phyloP scores from a whole-genome alignment of 2,888 invertebrate species.

The Eupithecia pulchellata region DNA sequence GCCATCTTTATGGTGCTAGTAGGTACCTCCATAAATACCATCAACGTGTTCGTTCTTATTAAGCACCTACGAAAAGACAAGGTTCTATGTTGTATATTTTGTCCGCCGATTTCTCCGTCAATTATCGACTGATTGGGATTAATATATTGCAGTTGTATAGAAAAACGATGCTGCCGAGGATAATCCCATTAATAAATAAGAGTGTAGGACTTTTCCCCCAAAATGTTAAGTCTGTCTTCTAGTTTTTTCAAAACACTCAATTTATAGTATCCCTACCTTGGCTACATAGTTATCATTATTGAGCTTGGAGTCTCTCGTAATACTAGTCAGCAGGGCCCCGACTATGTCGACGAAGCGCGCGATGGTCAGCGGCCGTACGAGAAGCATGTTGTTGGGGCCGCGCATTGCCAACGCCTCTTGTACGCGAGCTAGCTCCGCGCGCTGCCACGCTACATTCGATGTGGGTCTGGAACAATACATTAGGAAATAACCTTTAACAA shows the following conservation, averaged over 20 bases:
- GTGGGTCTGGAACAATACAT: constrained; percentile 55
- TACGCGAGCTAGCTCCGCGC: constrained; percentile 58
- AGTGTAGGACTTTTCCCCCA: too few species aligned
- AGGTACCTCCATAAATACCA: too few species aligned
- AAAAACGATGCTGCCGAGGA: too few species aligned
- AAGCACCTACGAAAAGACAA: too few species aligned
- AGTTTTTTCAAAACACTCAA: background rate
- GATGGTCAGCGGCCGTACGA: constrained; percentile 78
- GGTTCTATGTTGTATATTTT: too few species aligned
- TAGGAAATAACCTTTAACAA: background rate
- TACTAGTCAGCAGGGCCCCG: constrained; percentile 58
- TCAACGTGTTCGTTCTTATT: too few species aligned
- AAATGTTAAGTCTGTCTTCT: too few species aligned
- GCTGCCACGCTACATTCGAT: constrained; percentile 71
- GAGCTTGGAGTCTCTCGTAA: constrained; percentile 61
- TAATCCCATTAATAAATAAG: too few species aligned
- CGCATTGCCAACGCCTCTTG: constrained; percentile 53
- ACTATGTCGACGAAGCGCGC: constrained; percentile 75
- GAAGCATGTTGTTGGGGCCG: constrained; percentile 48
- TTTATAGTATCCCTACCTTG: constrained; percentile 60
- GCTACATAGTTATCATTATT: constrained; percentile 76
- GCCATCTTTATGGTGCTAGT: too few species aligned
- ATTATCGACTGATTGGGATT: too few species aligned
- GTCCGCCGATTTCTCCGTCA: too few species aligned
- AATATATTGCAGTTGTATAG: too few species aligned